Base-by-base conservation (phyloP, 2,113 vertebrate species). In the Panthera uncia region DNA sequence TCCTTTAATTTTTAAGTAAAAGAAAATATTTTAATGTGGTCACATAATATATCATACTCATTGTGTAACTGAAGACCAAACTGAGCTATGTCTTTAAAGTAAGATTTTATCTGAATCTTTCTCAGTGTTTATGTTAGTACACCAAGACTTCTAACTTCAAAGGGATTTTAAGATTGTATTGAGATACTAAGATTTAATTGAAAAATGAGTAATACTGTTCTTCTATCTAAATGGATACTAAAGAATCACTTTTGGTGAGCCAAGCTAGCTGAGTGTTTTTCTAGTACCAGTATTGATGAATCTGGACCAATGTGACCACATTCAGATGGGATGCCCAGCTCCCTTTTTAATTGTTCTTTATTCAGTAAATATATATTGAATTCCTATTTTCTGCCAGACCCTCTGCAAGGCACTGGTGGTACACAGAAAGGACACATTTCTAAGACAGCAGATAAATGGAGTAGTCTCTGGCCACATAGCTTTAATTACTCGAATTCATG, bases 1-100 rank as follows among this genome's bases (percentile, higher is more conserved):
- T 96, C 41, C 21, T 91, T 94, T 45, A 91, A 48, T 55, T 68
- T 93, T 74, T 68, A 89, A 94, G 55, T 50, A 33, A 80, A 89
- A 94, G 52, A 71, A 78, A 69, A 25, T 45, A 81, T 86, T 65
- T 96, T 92, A 87, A 81, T 69, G 18, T 94, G 19, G 69, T 66
- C 63, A 89, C 29, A 52, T 45, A 89, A 38, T 79, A 48, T 76
- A 82, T 87, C 33, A 65, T 25, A 89, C 57, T 45, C 41, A 82
- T 50, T 55, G 13, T 91, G 36, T 92, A 68, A 92, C 38, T 74
- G 38, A 92, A 87, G 52, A 96, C 61, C 38, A 95, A 78, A 57
- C 11, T 31, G 23, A 89, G 16, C 36, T 93, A 12, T 83, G 33
- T 31, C 92, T 89, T 68, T 12, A 8, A 68, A 68, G 36, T 91